These are phyloP conservation scores for Pomacea maculata DNA, from an alignment of 1,140 invertebrate genomes.

Conservation along the genomic window DNA sequence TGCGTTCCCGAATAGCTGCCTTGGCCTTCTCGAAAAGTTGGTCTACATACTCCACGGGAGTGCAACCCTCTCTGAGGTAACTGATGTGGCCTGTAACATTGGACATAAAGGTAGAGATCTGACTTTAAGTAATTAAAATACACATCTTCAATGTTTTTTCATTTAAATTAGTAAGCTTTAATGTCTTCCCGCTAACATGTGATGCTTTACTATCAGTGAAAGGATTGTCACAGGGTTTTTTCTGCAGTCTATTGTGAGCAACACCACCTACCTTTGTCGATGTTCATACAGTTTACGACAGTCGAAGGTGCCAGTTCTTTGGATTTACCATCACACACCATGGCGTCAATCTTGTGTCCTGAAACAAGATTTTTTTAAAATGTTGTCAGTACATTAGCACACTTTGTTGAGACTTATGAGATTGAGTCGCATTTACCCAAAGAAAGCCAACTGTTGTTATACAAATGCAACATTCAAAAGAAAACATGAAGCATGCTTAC, in stretches of 20 bases:
- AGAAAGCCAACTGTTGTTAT: no score
- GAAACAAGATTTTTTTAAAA: background rate
- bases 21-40: conserved; percentile 41
- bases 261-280: conserved; percentile 39
- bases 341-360: conserved; percentile 45
- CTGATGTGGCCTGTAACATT: conserved; percentile 38
- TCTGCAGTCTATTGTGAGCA: background rate
- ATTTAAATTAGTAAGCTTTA: no score
- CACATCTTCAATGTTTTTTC: no score
- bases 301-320: conserved; percentile 42
- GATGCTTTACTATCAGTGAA: no score
- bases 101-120: background rate
- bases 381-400: no score
- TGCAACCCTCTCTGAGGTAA: conserved; percentile 42
- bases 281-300: conserved; percentile 48
- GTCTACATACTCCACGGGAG: conserved; percentile 41
- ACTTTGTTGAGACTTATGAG: no score
- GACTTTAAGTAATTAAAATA: no score
- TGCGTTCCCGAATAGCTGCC: conserved; percentile 9
- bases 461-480: no score
- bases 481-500: conserved; percentile 19
- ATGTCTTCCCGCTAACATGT: no score
- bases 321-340: conserved; percentile 47
- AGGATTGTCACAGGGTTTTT: no score
- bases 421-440: no score